Conservation (phyloP, 2,888 invertebrate species). For the Seladonia tumulorum region DNA sequence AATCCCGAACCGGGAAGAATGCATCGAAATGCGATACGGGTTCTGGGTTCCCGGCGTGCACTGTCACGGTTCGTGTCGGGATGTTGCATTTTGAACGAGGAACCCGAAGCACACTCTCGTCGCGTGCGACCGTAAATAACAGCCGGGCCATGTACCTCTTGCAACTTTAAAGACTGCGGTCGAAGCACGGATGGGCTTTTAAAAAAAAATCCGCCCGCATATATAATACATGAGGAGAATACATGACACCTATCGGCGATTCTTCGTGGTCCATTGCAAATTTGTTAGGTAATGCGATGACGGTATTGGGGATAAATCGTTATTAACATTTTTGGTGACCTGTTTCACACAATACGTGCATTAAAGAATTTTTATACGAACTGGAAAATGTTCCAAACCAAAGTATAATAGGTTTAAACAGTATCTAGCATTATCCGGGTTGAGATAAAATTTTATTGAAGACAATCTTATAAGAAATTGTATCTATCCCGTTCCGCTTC, state of each 20-base stretch:
- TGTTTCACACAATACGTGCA: too few species aligned
- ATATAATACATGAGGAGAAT: not conserved
- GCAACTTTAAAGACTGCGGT: slow-evolving; percentile 26
- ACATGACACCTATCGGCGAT: not conserved
- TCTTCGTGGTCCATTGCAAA: not conserved
- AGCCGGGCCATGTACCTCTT: slow-evolving; percentile 3
- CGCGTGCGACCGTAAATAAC: slow-evolving; percentile 16
- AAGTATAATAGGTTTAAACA: too few species aligned
- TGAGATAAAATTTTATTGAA: too few species aligned
- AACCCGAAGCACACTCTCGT: not conserved
- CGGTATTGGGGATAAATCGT: not conserved
- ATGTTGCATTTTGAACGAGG: slow-evolving; percentile 13
- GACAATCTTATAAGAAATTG: too few species aligned
- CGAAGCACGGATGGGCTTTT: not conserved
- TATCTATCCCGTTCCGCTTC: too few species aligned
- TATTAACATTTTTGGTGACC: not conserved
- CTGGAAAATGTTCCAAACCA: too few species aligned
- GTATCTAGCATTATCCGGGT: too few species aligned
- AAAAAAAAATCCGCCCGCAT: not conserved
- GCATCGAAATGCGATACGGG: slow-evolving; percentile 1
- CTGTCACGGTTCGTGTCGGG: not conserved
- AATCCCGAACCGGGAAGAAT: slow-evolving; percentile 2
- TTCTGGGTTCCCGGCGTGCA: not conserved
- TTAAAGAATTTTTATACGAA: too few species aligned
- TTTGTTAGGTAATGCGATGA: not conserved